Evolutionary conservation across 2,888 invertebrate genomes (phyloP).

Genomic region (Trachelus stipa): DNA sequence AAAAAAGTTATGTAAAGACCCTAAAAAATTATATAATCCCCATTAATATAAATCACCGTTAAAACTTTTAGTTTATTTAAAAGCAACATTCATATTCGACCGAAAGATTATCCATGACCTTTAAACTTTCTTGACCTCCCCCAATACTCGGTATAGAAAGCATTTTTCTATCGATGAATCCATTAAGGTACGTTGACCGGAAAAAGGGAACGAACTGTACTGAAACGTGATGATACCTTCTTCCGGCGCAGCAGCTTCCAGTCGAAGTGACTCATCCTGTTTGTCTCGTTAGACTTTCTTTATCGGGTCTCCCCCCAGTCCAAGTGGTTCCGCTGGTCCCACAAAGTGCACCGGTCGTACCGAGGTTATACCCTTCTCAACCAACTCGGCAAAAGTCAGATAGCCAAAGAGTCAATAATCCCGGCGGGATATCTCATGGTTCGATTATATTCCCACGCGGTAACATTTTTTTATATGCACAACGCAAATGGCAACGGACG

Average conservation of each 20-base stretch:
- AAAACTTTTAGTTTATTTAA: not conserved
- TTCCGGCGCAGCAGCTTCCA: constrained; percentile 64
- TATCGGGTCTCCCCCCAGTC: not conserved
- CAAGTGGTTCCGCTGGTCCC: not conserved
- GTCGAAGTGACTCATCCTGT: constrained; percentile 64
- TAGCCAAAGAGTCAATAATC: not conserved
- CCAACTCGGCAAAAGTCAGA: not conserved
- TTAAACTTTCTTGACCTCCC: not conserved
- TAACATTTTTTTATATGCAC: constrained; percentile 30
- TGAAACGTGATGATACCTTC: constrained; percentile 50
- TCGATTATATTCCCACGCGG: constrained; percentile 43
- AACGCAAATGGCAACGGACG: constrained; percentile 22
- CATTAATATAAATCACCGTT: not conserved
- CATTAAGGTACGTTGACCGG: not conserved
- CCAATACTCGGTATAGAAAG: not conserved
- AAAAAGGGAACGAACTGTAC: not conserved
- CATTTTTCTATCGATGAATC: not conserved
- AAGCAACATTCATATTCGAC: not conserved
- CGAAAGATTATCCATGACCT: not conserved
- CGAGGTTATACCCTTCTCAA: not conserved
- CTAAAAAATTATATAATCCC: not conserved
- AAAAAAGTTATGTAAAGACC: not conserved
- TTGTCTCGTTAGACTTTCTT: constrained; percentile 34
- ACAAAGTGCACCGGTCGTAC: not conserved
- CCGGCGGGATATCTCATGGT: not conserved